These are phyloP conservation scores for Hystrix cristata DNA, from an alignment of 2,113 vertebrate species.

Conservation along the genomic window DNA sequence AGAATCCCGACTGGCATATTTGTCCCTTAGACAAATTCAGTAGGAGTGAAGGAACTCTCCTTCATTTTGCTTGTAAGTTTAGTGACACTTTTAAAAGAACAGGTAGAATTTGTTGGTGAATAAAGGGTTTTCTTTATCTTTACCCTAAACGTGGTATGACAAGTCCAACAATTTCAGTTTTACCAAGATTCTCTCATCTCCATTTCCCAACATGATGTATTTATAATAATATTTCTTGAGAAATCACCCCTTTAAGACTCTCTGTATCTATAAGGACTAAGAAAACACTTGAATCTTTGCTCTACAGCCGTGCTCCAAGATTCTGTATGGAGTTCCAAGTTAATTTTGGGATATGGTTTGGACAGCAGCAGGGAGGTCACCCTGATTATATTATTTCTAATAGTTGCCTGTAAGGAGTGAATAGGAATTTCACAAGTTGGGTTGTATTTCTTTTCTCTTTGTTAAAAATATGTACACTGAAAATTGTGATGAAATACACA, in stretches of 20 bases:
- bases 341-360: not conserved
- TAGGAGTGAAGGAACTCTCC: not conserved
- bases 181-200: not conserved
- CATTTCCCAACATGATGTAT: not conserved
- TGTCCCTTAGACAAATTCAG: not conserved
- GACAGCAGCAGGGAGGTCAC: not conserved
- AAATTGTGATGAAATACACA: not conserved
- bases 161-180: not conserved
- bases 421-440: not conserved
- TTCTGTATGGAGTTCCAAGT: not conserved
- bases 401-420: not conserved
- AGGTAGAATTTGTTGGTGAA: not conserved
- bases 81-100: not conserved
- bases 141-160: not conserved
- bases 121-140: not conserved
- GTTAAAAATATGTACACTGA: not conserved
- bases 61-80: conserved; percentile 26
- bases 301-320: not conserved
- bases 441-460: not conserved
- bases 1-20: not conserved
- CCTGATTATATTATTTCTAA: not conserved
- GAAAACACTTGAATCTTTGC: not conserved
- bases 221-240: conserved; percentile 2
- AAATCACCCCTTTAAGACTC: not conserved
- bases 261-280: not conserved